Percentiles rank a stretch among this genome's conserved stretches.
phyloP scores from a whole-genome alignment of 1,140 invertebrate species.

The Drosophila sproati region DNA sequence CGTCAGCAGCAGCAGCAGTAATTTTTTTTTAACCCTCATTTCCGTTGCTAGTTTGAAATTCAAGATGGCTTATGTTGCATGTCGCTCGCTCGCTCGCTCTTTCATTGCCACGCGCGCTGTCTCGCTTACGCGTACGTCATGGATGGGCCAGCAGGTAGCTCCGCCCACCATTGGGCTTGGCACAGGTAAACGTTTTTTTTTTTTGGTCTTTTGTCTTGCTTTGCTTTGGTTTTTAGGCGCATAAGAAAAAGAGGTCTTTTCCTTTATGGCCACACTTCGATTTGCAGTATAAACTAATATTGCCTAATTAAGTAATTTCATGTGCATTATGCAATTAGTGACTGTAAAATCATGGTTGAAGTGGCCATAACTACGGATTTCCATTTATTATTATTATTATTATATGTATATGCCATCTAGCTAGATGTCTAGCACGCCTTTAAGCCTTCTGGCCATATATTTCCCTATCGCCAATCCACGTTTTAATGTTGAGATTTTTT shows the following conservation, averaged over 20 bases:
- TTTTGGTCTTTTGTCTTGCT: background rate
- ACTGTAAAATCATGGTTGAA: constrained; percentile 68
- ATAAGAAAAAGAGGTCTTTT: constrained; percentile 36
- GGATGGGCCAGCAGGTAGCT: constrained; percentile 54
- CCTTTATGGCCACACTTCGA: constrained; percentile 68
- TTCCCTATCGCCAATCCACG: constrained; percentile 53
- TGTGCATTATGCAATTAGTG: constrained; percentile 76
- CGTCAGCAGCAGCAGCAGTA: background rate
- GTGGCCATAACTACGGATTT: constrained; percentile 53
- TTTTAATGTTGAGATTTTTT: constrained; percentile 59
- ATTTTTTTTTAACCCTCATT: constrained; percentile 65
- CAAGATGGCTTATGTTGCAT: constrained; percentile 69
- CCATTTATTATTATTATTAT: constrained; percentile 33
- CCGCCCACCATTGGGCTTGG: constrained; percentile 46
- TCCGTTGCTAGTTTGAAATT: constrained; percentile 71
- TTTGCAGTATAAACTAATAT: constrained; percentile 75
- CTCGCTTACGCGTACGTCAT: constrained; percentile 36
- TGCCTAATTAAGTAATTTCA: constrained; percentile 79
- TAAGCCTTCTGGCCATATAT: constrained; percentile 26
- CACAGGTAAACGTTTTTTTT: constrained; percentile 36
- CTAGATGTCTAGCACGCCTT: background rate
- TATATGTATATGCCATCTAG: background rate
- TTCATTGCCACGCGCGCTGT: background rate
- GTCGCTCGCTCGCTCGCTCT: constrained; percentile 19
- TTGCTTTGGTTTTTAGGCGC: background rate